These are phyloP conservation scores for Drosophila kohkoa DNA, from an alignment of 1,140 invertebrate species.

Conservation along the genomic window DNA sequence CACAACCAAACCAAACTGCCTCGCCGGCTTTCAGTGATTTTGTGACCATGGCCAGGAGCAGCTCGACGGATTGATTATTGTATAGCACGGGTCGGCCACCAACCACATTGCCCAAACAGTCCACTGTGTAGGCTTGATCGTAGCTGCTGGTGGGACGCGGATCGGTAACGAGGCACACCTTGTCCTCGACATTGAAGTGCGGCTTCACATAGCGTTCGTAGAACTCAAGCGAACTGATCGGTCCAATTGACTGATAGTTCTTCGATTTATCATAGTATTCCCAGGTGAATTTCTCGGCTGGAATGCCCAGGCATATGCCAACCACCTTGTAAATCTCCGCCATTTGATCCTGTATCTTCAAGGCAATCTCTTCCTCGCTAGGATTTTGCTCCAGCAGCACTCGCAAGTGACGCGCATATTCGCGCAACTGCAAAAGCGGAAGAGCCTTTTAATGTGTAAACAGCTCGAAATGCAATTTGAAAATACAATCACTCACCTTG, in stretches of 20 bases:
- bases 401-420: constrained; percentile 91
- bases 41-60: constrained; percentile 90
- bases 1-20: constrained; percentile 97
- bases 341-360: constrained; percentile 89
- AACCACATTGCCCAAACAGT: constrained; percentile 94
- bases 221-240: constrained; percentile 92
- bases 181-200: constrained; percentile 92
- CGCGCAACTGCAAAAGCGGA: constrained; percentile 87
- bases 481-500: constrained; percentile 87
- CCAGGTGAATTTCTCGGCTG: constrained; percentile 92
- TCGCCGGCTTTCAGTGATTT: constrained; percentile 93
- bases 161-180: constrained; percentile 94
- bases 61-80: constrained; percentile 94
- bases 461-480: too few species aligned
- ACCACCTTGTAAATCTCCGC: constrained; percentile 92
- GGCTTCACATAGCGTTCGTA: constrained; percentile 93
- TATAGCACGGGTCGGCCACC: constrained; percentile 91
- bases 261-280: constrained; percentile 96
- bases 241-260: constrained; percentile 90
- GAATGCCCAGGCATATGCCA: constrained; percentile 92
- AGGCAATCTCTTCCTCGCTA: constrained; percentile 85
- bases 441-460: too few species aligned
- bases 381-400: constrained; percentile 87
- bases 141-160: constrained; percentile 92
- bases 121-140: constrained; percentile 93